phyloP scores from a whole-genome alignment of 2,888 invertebrate genomes.

The Gandaritis pyraliata region DNA sequence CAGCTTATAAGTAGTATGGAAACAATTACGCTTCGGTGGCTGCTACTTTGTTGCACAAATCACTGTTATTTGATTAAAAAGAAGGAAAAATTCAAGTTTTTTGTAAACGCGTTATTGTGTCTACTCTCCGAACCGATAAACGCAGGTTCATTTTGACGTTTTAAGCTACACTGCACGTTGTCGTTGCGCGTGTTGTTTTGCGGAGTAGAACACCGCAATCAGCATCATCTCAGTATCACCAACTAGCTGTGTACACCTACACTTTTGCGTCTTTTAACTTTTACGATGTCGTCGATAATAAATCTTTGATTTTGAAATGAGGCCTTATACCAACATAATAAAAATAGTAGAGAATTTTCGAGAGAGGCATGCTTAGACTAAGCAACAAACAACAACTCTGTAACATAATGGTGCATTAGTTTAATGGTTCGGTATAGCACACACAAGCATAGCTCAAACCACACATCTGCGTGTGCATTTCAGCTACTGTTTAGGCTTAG shows the following conservation, averaged over 20 bases:
- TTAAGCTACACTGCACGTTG: too few species aligned
- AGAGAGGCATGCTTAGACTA: constrained; percentile 1
- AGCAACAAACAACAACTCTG: constrained; percentile 60
- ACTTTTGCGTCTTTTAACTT: too few species aligned
- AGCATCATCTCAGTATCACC: too few species aligned
- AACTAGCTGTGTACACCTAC: too few species aligned
- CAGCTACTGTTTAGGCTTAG: constrained; percentile 3
- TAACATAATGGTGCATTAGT: constrained; percentile 68
- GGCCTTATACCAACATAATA: constrained; percentile 5
- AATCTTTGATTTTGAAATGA: background rate
- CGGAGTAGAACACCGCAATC: too few species aligned
- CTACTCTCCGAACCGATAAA: too few species aligned
- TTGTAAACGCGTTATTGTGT: constrained; percentile 4
- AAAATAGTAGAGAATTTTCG: constrained; percentile 11
- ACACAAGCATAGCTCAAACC: constrained; percentile 28
- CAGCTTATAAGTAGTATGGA: constrained; percentile 22
- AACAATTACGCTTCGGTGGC: constrained; percentile 13
- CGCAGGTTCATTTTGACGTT: too few species aligned
- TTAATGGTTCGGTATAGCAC: constrained; percentile 60
- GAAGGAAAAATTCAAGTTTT: constrained; percentile 5
- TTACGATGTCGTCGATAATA: too few species aligned
- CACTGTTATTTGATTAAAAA: constrained; percentile 7
- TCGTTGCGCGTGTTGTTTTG: too few species aligned
- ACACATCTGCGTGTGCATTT: constrained; percentile 58
- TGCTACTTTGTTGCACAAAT: constrained; percentile 11